Conservation (phyloP, 2,113 vertebrate genomes). For the Tauraco erythrolophus region DNA sequence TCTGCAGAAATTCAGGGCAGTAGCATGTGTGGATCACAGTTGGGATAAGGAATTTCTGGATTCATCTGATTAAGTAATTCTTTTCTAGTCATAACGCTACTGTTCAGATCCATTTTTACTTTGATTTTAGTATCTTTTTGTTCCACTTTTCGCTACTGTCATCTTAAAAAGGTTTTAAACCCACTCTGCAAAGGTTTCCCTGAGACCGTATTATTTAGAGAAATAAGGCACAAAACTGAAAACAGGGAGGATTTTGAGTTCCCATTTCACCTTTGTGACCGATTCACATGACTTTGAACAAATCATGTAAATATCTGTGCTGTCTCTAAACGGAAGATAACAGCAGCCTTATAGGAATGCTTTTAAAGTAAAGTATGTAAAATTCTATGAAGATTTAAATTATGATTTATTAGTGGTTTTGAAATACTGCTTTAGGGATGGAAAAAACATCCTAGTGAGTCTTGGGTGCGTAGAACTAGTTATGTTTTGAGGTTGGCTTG, state of each 20-base stretch:
- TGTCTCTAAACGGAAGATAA: constrained; percentile 42
- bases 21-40: neutral
- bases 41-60: neutral
- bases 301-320: constrained; percentile 15
- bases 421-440: constrained; percentile 9
- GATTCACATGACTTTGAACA: constrained; percentile 28
- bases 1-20: neutral
- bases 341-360: constrained; percentile 23
- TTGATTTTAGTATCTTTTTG: neutral
- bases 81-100: neutral
- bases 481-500: neutral
- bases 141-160: neutral
- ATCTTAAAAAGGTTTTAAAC: neutral
- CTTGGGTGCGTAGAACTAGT: neutral
- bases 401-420: constrained; percentile 7
- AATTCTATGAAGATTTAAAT: constrained; percentile 18
- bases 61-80: neutral
- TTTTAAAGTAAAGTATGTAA: constrained; percentile 24
- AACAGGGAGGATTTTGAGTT: neutral
- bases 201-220: neutral
- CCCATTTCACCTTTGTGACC: neutral
- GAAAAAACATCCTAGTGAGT: neutral
- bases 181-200: neutral
- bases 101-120: neutral
- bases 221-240: neutral